phyloP scores from a whole-genome alignment of 2,888 invertebrate genomes.

The Pocota personata region DNA sequence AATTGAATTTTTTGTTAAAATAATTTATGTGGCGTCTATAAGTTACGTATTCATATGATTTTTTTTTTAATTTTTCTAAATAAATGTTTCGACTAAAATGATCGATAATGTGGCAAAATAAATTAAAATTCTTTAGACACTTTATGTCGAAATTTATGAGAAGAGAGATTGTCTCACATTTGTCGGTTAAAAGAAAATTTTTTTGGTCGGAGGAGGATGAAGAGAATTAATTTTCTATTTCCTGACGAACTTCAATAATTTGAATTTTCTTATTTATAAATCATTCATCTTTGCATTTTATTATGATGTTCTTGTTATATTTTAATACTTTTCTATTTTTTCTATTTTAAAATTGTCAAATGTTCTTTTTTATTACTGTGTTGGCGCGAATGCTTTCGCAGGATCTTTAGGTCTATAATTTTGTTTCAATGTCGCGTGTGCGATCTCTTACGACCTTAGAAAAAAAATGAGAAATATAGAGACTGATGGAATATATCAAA shows the following conservation, averaged over 20 bases:
- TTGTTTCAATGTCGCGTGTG: conserved; percentile 21
- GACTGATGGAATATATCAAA: not conserved
- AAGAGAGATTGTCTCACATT: not conserved
- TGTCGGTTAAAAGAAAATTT: not conserved
- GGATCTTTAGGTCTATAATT: not conserved
- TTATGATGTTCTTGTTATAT: conserved; percentile 17
- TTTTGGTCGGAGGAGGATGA: not conserved
- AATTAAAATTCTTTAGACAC: conserved; percentile 20
- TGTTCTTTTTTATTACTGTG: conserved; percentile 6
- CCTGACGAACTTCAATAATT: conserved; percentile 35
- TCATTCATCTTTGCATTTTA: conserved; percentile 17
- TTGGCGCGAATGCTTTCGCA: conserved; percentile 4
- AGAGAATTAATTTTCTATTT: conserved; percentile 34
- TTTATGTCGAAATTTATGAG: not conserved
- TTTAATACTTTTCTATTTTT: conserved; percentile 1
- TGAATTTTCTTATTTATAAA: conserved; percentile 13
- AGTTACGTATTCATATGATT: not conserved
- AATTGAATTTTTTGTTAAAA: conserved; percentile 14
- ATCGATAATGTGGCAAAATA: conserved; percentile 43
- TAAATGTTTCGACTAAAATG: conserved; percentile 33
- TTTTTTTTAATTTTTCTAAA: not conserved
- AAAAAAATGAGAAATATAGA: not conserved
- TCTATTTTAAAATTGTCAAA: not conserved
- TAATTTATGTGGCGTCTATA: conserved; percentile 34
- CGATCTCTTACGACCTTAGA: not conserved